Evolutionary conservation across 2,888 invertebrate species (phyloP).

Genomic region (Lithophane ornitopus): DNA sequence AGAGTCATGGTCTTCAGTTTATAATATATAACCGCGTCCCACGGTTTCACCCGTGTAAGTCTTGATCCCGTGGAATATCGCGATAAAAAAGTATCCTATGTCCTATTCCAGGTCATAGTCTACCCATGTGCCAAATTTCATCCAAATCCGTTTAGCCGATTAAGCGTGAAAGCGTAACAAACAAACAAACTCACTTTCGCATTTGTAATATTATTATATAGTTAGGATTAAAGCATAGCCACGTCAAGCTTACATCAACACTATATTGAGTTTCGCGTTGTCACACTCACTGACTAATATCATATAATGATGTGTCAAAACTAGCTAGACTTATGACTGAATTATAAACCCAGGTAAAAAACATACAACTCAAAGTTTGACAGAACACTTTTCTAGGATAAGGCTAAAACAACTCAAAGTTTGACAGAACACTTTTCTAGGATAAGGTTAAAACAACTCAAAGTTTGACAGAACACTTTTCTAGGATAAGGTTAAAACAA

Average conservation of each 20-base stretch:
- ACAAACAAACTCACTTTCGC: too few relatives aligned
- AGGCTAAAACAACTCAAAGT: neutral
- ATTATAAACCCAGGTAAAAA: neutral
- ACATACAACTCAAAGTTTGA: neutral
- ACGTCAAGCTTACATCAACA: conserved; percentile 17
- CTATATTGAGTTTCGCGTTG: conserved; percentile 21
- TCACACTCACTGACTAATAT: conserved; percentile 20
- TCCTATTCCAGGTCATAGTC: too few relatives aligned
- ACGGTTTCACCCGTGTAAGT: too few relatives aligned
- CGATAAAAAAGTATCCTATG: too few relatives aligned
- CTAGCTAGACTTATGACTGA: neutral
- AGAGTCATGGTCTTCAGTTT: conserved; percentile 10
- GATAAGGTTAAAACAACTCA: neutral
- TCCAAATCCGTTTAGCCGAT: too few relatives aligned
- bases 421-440: neutral
- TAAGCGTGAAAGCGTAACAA: too few relatives aligned
- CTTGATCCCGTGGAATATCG: too few relatives aligned
- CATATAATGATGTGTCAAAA: too few relatives aligned
- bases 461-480: neutral
- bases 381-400: neutral
- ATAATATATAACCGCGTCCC: conserved; percentile 1
- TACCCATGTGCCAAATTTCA: too few relatives aligned
- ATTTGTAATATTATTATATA: too few relatives aligned
- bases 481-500: neutral
- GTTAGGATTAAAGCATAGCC: neutral